Conservation (phyloP, 2,797 vertebrate species). For the Poeciliopsis presidionis region DNA sequence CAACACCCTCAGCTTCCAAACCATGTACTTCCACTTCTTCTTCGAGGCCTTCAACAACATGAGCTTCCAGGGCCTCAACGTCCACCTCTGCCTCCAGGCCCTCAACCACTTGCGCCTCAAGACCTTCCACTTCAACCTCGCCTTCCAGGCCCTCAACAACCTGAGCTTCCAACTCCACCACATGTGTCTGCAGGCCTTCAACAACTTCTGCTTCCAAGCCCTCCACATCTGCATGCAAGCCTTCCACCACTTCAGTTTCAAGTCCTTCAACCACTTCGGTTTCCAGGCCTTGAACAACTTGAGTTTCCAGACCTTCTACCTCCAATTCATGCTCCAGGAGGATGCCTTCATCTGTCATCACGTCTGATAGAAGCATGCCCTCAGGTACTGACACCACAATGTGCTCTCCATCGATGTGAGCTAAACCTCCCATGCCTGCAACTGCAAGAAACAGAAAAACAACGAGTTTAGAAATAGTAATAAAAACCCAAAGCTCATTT, state of each 20-base stretch:
- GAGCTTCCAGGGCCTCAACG: conserved; percentile 74
- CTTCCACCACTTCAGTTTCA: conserved; percentile 75
- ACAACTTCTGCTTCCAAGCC: conserved; percentile 74
- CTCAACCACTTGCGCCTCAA: conserved; percentile 75
- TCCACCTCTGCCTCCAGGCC: conserved; percentile 76
- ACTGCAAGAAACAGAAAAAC: conserved; percentile 77
- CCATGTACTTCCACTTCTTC: conserved; percentile 77
- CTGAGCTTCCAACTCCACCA: conserved; percentile 76
- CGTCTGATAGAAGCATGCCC: conserved; percentile 95
- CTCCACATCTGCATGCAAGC: conserved; percentile 75
- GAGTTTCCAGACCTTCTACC: conserved; percentile 86
- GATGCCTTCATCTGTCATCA: conserved; percentile 95
- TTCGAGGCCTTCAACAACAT: conserved; percentile 78
- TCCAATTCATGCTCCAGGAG: conserved; percentile 92
- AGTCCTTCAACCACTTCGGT: conserved; percentile 74
- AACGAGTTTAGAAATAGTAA: neutral
- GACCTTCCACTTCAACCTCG: conserved; percentile 77
- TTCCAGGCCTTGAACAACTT: conserved; percentile 73
- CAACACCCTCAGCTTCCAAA: conserved; percentile 74
- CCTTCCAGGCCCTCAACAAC: conserved; percentile 73
- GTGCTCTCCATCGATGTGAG: conserved; percentile 97
- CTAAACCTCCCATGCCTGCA: conserved; percentile 95
- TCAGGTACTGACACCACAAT: conserved; percentile 98
- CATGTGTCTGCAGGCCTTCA: conserved; percentile 73
- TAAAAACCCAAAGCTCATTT: conserved; percentile 1